Conservation (phyloP, 2,888 invertebrate genomes). For the Cryptocheilus praepositus region DNA sequence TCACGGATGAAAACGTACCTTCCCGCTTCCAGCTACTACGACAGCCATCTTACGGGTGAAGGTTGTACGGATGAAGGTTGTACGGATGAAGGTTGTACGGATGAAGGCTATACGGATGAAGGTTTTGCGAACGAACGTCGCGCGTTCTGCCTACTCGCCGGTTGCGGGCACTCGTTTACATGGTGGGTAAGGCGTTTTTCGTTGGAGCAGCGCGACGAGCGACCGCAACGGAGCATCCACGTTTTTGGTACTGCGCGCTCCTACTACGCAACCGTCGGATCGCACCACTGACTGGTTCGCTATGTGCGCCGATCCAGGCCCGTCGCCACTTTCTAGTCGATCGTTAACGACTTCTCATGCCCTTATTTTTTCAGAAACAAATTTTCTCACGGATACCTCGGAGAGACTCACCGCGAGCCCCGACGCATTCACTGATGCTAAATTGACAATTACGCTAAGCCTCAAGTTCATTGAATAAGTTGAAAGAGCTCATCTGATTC, state of each 20-base stretch:
- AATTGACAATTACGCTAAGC: too few relatives aligned
- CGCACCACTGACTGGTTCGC: slow-evolving; percentile 20
- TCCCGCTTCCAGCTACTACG: not conserved
- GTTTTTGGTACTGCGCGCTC: slow-evolving; percentile 46
- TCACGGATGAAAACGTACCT: slow-evolving; percentile 19
- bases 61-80: too few relatives aligned
- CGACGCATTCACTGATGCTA: too few relatives aligned
- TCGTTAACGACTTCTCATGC: too few relatives aligned
- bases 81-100: too few relatives aligned
- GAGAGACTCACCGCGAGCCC: too few relatives aligned
- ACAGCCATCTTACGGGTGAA: slow-evolving; percentile 16
- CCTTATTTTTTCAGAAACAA: too few relatives aligned
- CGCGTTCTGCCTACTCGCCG: not conserved
- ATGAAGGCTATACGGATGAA: too few relatives aligned
- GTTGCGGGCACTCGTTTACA: slow-evolving; percentile 28
- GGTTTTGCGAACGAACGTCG: too few relatives aligned
- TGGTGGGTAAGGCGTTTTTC: slow-evolving; percentile 24
- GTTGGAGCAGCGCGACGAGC: slow-evolving; percentile 32
- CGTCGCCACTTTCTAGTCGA: slow-evolving; percentile 8
- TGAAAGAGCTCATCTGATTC: too few relatives aligned
- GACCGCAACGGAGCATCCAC: slow-evolving; percentile 40
- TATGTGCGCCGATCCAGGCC: not conserved
- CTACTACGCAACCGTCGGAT: slow-evolving; percentile 29
- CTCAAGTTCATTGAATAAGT: too few relatives aligned
- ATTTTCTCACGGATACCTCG: too few relatives aligned